These are phyloP conservation scores for Melanostoma mellinum DNA, from an alignment of 2,888 invertebrate species.

Conservation along the genomic window DNA sequence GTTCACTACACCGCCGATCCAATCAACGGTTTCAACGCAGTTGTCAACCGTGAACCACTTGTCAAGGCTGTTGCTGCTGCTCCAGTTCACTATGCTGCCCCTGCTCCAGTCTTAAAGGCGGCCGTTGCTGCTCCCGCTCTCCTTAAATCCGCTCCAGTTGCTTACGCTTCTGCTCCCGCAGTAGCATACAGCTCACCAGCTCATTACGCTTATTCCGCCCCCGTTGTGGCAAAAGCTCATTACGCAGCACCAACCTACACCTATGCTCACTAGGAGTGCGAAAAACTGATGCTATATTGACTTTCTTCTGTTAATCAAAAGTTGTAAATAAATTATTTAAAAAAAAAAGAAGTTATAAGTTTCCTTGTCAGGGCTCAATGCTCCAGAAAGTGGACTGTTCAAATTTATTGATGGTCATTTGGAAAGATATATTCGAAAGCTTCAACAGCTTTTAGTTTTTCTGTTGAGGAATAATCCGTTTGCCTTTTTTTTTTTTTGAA, in stretches of 20 bases:
- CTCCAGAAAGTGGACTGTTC: too few relatives aligned
- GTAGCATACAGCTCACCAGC: constrained; percentile 47
- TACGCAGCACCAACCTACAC: constrained; percentile 75
- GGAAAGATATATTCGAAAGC: too few relatives aligned
- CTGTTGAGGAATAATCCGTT: too few relatives aligned
- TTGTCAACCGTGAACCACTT: constrained; percentile 82
- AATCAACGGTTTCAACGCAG: constrained; percentile 83
- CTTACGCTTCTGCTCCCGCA: constrained; percentile 38
- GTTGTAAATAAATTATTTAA: constrained; percentile 55
- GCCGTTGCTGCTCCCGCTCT: constrained; percentile 38
- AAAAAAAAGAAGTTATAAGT: not conserved
- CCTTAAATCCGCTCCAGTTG: constrained; percentile 27
- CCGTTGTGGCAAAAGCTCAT: constrained; percentile 18
- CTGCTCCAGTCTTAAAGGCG: constrained; percentile 32
- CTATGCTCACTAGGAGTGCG: constrained; percentile 67
- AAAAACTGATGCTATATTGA: constrained; percentile 48
- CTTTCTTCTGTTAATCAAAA: constrained; percentile 45
- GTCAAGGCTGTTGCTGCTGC: constrained; percentile 71
- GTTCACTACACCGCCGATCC: constrained; percentile 83
- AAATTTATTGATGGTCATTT: too few relatives aligned
- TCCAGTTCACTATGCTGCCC: constrained; percentile 40
- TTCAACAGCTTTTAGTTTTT: too few relatives aligned
- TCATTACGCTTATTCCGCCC: constrained; percentile 73
- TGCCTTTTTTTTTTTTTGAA: too few relatives aligned
- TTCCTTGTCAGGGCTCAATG: not conserved